Base-by-base conservation (phyloP, 2,797 vertebrate genomes). In the Coregonus suidteri region DNA sequence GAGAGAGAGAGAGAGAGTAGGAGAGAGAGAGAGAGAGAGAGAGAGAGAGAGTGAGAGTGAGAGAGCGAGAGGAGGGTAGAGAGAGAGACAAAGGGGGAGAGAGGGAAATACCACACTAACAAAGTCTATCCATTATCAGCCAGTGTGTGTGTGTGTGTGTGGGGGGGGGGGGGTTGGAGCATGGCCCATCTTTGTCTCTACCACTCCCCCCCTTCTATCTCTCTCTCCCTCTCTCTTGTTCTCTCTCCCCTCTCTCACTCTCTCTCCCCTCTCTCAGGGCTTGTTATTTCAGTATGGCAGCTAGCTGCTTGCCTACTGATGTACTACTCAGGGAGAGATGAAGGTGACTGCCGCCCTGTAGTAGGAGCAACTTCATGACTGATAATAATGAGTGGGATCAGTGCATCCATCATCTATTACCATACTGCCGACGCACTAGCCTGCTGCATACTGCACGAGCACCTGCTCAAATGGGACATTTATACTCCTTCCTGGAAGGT, bases 41-140 rank as follows among this genome's bases (percentile, higher is more conserved):
- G 47, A 69, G 65, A 78, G 80, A 82, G 56, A 72, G 70, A 15
- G 75, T 72, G 74, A 25, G 62, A 77, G 72, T 75, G 81, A 72
- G 71, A 74, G 51, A 54, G 71, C 74, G 81, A 82, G 59, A 69
- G 41, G 41, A 47, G 9, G 41, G 41, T 47, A 70, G 75, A 75
- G 74, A 75, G 74, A 77, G 75, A 77, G 81, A 72, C 64, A 74
- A 31, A 71, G 66, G 76, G 81, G 81, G 59, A 73, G 66, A n/a
- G 67, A 78, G 81, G 78, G 78, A 77, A 77, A 73, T 77, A 73
- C 81, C 37, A 62, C 75, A 75, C 75, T 83, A 80, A 80, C 65
- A 80, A 65, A 87, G 84, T 73, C 81, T 85, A 84, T 85, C 78
- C 80, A 83, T 89, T 84, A 87, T 77, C 71, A 83, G 74, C 51